Conservation (phyloP, 2,113 vertebrate species). For the Rana temporaria region DNA sequence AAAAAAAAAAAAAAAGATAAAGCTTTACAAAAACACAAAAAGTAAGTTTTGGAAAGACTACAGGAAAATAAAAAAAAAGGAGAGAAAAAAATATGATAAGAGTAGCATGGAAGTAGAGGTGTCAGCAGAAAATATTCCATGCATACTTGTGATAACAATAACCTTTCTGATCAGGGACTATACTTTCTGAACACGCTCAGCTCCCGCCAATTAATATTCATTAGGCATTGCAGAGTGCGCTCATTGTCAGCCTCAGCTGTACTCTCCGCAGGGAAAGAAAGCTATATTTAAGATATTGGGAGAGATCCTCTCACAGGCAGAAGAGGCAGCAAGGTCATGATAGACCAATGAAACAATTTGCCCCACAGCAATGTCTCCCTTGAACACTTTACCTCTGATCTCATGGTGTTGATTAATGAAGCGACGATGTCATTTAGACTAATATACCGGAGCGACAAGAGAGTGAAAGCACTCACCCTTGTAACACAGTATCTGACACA, state of each 20-base stretch:
- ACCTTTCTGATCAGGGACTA: slow-evolving; percentile 37
- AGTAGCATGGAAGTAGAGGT: neutral
- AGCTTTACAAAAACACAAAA: neutral
- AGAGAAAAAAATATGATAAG: too few species aligned
- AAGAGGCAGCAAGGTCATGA: slow-evolving; percentile 41
- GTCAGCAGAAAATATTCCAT: slow-evolving; percentile 7
- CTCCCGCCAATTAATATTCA: slow-evolving; percentile 55
- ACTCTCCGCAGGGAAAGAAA: slow-evolving; percentile 48
- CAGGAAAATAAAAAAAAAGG: neutral
- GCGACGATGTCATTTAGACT: slow-evolving; percentile 42
- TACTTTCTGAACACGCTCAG: slow-evolving; percentile 12
- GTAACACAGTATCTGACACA: slow-evolving; percentile 45
- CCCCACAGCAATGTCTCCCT: slow-evolving; percentile 51
- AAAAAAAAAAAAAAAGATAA: neutral
- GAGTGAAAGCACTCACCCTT: slow-evolving; percentile 54
- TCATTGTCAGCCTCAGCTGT: slow-evolving; percentile 49
- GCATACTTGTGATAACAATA: slow-evolving; percentile 14
- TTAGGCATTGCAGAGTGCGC: slow-evolving; percentile 33
- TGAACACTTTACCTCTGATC: slow-evolving; percentile 54
- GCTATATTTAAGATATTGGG: slow-evolving; percentile 52
- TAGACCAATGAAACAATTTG: slow-evolving; percentile 51
- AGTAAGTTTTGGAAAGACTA: neutral
- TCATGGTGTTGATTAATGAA: slow-evolving; percentile 58
- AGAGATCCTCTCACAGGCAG: slow-evolving; percentile 33
- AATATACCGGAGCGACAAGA: slow-evolving; percentile 40